Conservation (phyloP, 1,140 invertebrate genomes). For the Eriosoma lanigerum region DNA sequence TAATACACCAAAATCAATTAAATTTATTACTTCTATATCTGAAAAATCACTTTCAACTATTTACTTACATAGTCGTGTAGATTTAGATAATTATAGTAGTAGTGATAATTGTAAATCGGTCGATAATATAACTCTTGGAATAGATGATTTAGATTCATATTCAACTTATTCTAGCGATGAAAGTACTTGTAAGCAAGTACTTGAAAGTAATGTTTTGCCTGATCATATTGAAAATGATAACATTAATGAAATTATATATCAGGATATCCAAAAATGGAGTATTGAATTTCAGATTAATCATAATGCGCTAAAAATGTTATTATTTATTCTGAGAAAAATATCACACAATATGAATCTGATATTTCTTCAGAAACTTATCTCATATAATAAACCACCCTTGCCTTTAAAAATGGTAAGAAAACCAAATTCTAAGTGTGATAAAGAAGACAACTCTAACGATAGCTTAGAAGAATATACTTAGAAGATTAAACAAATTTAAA, state of each 20-base stretch:
- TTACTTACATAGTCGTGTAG: no score
- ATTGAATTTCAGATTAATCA: conserved; percentile 9
- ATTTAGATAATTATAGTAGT: no score
- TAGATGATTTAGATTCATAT: no score
- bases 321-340: no score
- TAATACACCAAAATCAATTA: no score
- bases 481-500: background rate
- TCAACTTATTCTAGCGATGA: background rate
- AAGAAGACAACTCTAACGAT: no score
- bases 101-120: no score
- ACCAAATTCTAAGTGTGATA: background rate
- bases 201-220: background rate
- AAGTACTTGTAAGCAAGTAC: background rate
- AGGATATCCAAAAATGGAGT: background rate
- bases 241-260: background rate
- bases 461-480: no score
- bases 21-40: no score
- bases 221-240: background rate
- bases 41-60: no score
- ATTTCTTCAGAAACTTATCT: background rate
- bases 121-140: no score
- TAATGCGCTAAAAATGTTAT: no score
- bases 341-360: background rate
- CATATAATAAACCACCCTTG: background rate
- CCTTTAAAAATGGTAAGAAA: background rate